Base-by-base conservation (phyloP, 2,888 invertebrate genomes). In the Trachelus stipa region DNA sequence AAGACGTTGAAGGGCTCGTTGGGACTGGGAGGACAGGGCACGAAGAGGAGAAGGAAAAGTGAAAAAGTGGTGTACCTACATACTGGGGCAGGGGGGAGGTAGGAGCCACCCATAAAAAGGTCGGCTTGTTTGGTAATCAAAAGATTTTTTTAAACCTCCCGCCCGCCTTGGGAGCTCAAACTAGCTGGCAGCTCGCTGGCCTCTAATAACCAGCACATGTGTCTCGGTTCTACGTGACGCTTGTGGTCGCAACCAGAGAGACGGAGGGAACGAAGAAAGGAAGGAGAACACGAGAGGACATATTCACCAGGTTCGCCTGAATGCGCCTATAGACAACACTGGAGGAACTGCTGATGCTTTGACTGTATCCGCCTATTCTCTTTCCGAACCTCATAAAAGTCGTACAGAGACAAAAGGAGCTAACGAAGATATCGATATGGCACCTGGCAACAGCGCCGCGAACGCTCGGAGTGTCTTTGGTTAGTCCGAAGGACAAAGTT, bases 81-180 rank as follows among this genome's bases (percentile, higher is more conserved):
- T 56, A 23, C 56, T 56, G 56, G 23, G 35, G 1, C 12, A 23
- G 23, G 6, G 9, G 31, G 31, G n/a, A 23, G 12, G 71, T 15
- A 23, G 56, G 30, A 71, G 71, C 30, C 74, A 30, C 35, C 34
- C 12, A 34, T 35, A 34, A 74, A 74, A 74, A 74, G 30, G 74
- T 74, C 76, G 78, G 78, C 76, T 56, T 56, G 74, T 78, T 78
- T 76, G 78, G 75, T 73, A 76, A 78, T 78, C 76, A 78, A 76
- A 78, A 78, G 78, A 78, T 78, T 78, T 78, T 71, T 75, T 68
- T 76, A 37, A 31, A 35, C 56, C 6, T 12, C 71, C 75, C 74
- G 75, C 68, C 34, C 11, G 33, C 30, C 56, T 56, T 23, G 23
- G 56, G 23, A 56, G 56, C 56, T 56, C 56, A 0, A 56, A 56